phyloP scores from a whole-genome alignment of 2,113 vertebrate species.

The Anthoscopus minutus region DNA sequence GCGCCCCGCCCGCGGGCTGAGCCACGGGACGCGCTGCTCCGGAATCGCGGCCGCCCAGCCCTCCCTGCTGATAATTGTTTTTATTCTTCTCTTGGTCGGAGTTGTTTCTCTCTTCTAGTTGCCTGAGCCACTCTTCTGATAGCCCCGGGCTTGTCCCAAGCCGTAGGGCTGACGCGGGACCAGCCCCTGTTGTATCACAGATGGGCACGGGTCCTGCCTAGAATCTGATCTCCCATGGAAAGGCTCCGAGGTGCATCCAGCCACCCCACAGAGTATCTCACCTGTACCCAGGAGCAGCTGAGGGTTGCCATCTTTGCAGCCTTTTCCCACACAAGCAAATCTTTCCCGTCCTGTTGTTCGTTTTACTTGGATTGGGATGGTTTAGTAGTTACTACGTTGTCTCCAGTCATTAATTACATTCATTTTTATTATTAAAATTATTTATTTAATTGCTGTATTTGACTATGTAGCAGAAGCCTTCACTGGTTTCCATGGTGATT shows the following conservation, averaged over 20 bases:
- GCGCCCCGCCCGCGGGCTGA: too few relatives aligned
- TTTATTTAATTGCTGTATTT: background rate
- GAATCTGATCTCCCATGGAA: rapidly evolving
- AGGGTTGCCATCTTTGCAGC: background rate
- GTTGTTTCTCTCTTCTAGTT: background rate
- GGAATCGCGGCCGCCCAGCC: background rate
- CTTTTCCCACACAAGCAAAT: rapidly evolving
- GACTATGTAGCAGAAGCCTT: background rate
- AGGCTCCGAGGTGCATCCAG: rapidly evolving
- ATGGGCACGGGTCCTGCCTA: rapidly evolving
- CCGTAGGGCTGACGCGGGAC: rapidly evolving
- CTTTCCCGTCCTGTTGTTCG: background rate
- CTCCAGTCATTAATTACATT: background rate
- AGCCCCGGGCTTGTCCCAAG: background rate
- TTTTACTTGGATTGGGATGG: background rate
- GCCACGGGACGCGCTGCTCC: background rate
- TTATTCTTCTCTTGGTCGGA: background rate
- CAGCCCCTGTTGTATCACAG: rapidly evolving
- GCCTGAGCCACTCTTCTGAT: background rate
- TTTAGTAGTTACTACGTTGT: rapidly evolving
- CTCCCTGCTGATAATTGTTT: background rate
- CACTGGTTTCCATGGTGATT: background rate
- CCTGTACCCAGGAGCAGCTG: too few relatives aligned
- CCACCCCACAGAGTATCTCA: rapidly evolving
- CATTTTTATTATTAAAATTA: background rate